Evolutionary conservation across 2,888 invertebrate species (phyloP).

Genomic region (Teleogryllus oceanicus): DNA sequence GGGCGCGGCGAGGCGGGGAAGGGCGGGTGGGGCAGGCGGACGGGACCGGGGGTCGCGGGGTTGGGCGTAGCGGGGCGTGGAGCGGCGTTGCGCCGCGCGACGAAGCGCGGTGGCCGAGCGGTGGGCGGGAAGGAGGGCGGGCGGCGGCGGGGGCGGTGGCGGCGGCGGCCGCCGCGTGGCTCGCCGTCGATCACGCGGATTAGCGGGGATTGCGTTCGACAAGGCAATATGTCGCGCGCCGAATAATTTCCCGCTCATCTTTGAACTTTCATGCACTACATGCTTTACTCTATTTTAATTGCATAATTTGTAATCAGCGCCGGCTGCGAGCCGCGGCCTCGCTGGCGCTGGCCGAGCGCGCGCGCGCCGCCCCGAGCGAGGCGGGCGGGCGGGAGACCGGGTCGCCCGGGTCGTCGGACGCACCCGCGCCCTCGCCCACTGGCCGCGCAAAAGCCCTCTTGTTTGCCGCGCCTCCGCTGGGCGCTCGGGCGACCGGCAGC

Average conservation of each 20-base stretch:
- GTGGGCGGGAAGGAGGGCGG: not conserved
- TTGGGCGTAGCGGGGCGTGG: no score
- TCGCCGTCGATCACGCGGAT: conserved; percentile 3
- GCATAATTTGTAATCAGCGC: conserved; percentile 3
- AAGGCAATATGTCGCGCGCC: not conserved
- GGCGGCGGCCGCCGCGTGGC: not conserved
- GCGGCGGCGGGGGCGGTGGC: not conserved
- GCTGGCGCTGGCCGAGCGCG: not conserved
- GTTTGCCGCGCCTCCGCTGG: no score
- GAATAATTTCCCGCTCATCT: not conserved
- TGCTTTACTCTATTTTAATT: conserved; percentile 11
- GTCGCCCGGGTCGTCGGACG: no score
- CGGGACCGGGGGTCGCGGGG: no score
- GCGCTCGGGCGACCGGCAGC: no score
- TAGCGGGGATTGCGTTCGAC: conserved; percentile 18
- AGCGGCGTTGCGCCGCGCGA: no score
- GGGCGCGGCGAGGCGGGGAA: no score
- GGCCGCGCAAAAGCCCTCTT: not conserved
- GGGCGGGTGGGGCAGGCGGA: no score
- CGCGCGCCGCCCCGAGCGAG: not conserved
- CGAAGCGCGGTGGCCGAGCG: not conserved
- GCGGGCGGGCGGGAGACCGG: not conserved
- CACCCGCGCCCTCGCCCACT: not conserved
- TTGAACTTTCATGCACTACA: conserved; percentile 18
- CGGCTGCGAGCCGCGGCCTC: not conserved